Evolutionary conservation across 64 coral and sea anemone genomes (phyloP).

Genomic region (Hydrozoanthus tunicans): DNA sequence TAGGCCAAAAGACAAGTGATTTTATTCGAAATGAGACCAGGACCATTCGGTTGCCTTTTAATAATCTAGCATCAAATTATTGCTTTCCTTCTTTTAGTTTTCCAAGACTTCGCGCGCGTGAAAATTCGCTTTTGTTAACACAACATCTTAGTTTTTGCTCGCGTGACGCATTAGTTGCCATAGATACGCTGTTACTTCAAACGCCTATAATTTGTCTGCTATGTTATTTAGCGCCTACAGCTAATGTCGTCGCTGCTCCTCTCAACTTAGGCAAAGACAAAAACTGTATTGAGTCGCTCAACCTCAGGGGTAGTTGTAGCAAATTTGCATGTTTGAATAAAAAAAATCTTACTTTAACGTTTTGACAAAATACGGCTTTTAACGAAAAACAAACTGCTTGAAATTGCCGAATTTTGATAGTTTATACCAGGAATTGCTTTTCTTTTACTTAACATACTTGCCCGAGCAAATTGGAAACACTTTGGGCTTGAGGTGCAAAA

Average conservation of each 20-base stretch:
- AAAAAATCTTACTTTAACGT: slow-evolving; percentile 25
- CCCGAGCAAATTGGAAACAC: slow-evolving; percentile 28
- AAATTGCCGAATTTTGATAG: slow-evolving; percentile 3
- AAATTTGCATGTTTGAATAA: slow-evolving; percentile 51
- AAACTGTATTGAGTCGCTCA: slow-evolving; percentile 13
- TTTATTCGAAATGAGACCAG: no score
- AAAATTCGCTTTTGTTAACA: no score
- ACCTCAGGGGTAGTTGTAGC: slow-evolving; percentile 22
- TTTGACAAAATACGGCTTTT: slow-evolving; percentile 39
- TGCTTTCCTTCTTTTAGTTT: no score
- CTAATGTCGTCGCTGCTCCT: slow-evolving; percentile 48
- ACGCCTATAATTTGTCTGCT: no score
- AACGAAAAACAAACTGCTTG: slow-evolving; percentile 15
- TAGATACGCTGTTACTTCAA: no score
- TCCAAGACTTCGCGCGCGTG: no score
- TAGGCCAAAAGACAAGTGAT: no score
- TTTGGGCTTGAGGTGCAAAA: slow-evolving; percentile 49
- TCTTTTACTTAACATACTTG: slow-evolving; percentile 42
- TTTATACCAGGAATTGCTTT: background rate
- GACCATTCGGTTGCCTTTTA: no score
- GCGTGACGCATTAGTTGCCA: no score
- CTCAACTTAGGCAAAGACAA: slow-evolving; percentile 23
- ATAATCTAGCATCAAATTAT: no score
- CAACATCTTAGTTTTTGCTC: no score
- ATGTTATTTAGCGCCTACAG: background rate